These are phyloP conservation scores for Erythrocercus mccallii DNA, from an alignment of 2,113 vertebrate species.

Conservation along the genomic window DNA sequence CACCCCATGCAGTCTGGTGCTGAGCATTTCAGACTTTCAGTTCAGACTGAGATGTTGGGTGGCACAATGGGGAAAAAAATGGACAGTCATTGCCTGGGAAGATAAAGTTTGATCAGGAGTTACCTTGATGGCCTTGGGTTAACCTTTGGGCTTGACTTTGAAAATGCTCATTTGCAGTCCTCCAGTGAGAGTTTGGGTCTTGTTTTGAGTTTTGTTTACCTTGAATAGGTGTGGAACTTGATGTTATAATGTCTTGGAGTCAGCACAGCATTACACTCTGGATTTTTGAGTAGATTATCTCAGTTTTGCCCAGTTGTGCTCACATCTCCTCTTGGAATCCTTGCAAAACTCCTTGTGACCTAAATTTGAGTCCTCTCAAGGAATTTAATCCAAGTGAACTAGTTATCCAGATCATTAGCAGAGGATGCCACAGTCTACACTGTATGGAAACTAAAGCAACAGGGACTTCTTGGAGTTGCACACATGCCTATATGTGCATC, in stretches of 20 bases:
- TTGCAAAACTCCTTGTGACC: neutral
- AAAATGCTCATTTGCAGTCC: neutral
- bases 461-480: neutral
- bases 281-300: neutral
- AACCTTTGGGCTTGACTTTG: neutral
- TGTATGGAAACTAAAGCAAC: neutral
- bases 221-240: neutral
- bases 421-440: neutral
- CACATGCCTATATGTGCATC: accelerated
- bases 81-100: neutral
- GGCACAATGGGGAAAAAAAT: neutral
- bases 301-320: neutral
- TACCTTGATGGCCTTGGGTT: neutral
- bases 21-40: neutral
- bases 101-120: neutral
- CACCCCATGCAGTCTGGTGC: neutral
- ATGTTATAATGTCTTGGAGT: neutral
- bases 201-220: neutral
- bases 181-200: neutral
- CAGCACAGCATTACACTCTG: accelerated
- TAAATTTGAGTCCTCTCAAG: neutral
- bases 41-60: neutral
- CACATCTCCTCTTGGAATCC: neutral
- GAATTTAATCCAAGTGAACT: neutral
- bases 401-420: neutral